Evolutionary conservation across 1,140 invertebrate species (phyloP).

Genomic region (Drosophila lacteicornis): DNA sequence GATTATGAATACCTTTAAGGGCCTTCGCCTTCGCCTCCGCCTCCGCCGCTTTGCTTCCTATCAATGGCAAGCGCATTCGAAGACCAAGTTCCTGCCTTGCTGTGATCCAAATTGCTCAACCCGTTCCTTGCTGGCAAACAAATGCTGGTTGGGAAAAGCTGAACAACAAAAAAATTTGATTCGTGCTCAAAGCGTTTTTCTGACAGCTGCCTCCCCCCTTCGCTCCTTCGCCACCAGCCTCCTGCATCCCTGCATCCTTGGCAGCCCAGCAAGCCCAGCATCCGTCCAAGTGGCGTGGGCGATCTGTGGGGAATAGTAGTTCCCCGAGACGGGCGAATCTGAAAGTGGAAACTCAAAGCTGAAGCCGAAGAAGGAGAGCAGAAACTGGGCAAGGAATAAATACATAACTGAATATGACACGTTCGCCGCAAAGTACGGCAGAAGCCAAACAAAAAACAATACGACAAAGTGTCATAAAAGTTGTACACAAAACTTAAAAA

Average conservation of each 20-base stretch:
- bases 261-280: neutral
- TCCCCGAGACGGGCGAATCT: conserved; percentile 61
- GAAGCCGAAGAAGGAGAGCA: conserved; percentile 17
- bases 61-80: conserved; percentile 14
- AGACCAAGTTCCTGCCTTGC: conserved; percentile 14
- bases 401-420: conserved; percentile 82
- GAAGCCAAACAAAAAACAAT: conserved; percentile 63
- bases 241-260: conserved; percentile 1
- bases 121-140: conserved; percentile 23
- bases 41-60: neutral
- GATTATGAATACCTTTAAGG: conserved; percentile 19
- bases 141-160: conserved; percentile 10
- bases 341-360: conserved; percentile 71
- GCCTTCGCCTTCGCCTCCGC: neutral
- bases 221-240: too few relatives aligned
- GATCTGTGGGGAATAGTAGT: conserved; percentile 20
- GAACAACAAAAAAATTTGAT: conserved; percentile 36
- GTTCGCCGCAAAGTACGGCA: conserved; percentile 76
- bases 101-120: conserved; percentile 29
- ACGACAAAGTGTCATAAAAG: conserved; percentile 83
- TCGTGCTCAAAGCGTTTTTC: conserved; percentile 61
- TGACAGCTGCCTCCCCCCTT: conserved; percentile 30
- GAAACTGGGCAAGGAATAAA: conserved; percentile 67
- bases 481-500: conserved; percentile 81
- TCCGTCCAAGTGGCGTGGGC: neutral